Percentiles rank a stretch among this genome's conserved stretches.
Evolutionary conservation across 2,797 vertebrate genomes (phyloP).

Genomic region (Hydrolagus colliei): DNA sequence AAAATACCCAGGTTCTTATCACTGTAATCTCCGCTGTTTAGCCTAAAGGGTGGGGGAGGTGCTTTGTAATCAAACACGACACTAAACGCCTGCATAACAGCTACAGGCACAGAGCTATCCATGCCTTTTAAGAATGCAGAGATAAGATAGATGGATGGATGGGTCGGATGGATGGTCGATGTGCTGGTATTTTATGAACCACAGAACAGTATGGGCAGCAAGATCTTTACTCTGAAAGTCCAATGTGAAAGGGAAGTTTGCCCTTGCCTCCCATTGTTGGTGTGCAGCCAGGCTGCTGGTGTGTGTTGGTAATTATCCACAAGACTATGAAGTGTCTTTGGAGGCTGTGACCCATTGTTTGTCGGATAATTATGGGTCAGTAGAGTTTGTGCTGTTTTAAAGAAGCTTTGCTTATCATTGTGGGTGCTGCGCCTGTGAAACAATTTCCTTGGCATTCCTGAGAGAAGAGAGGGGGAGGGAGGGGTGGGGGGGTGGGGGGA

Average conservation of each 20-base stretch:
- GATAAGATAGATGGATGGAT: background rate
- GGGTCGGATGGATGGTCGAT: background rate
- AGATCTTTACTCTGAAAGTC: constrained; percentile 5
- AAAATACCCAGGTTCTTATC: constrained; percentile 39
- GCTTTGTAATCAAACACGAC: constrained; percentile 28
- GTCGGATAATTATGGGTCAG: constrained; percentile 40
- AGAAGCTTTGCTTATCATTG: background rate
- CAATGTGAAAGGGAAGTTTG: constrained; percentile 28
- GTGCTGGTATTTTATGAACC: constrained; percentile 18
- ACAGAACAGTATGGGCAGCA: constrained; percentile 1
- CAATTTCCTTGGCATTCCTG: background rate
- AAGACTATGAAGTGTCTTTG: constrained; percentile 40
- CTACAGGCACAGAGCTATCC: background rate
- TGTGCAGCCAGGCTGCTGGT: constrained; percentile 36
- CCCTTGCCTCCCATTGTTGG: constrained; percentile 37
- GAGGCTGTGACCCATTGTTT: constrained; percentile 36
- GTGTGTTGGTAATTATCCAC: constrained; percentile 33
- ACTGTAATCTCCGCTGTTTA: constrained; percentile 36
- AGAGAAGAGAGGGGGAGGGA: no score
- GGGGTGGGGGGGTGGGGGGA: no score
- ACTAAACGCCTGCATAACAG: constrained; percentile 25
- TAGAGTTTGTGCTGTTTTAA: constrained; percentile 42
- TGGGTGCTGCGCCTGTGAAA: background rate
- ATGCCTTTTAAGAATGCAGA: constrained; percentile 3
- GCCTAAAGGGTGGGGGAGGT: constrained; percentile 35